Base-by-base conservation (phyloP, 2,888 invertebrate genomes). In the Ametastegia equiseti region DNA sequence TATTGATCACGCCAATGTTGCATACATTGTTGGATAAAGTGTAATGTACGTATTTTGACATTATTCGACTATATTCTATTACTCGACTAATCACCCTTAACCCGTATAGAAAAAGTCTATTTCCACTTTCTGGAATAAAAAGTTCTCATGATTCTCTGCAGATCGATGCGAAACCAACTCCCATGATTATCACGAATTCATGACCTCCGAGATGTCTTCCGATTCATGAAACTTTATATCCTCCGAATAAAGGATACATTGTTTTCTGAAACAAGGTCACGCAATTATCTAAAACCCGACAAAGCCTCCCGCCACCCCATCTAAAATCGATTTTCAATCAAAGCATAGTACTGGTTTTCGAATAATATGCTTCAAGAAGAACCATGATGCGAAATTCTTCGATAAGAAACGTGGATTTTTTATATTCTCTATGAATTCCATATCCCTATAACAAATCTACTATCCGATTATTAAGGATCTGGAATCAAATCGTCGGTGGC, bases 291-390 rank as follows among this genome's bases (percentile, higher is more conserved):
- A 60, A 60, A 60, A 60, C 30, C 30, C 60, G 60, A 30, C 30
- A 30, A 60, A 60, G 15, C 60, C 27, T 60, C 27, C 60, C 60
- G 15, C 60, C 30, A 60, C 30, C 60, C 60, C 27, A 27, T 60
- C 30, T 15, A 30, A 60, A 11, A 60, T 60, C 60, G 60, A 60
- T 60, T 60, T 60, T 30, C 30, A 60, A 60, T 60, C 60, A 60
- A 60, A 60, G 27, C 60, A n/a, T n/a, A 60, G 60, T 60, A 13
- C 30, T 60, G 30, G 60, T 13, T 60, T 27, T 30, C 30, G 30
- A 60, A 60, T 23, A 54, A 54, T 19, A 23, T 47, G 47, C 60
- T 60, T 5, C 15, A 60, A 60, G 9, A 60, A 60, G 9, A 30
- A 60, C 1, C 23, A 60, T 60, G 30, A 0, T 30, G 1, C 15